phyloP scores from a whole-genome alignment of 2,797 vertebrate genomes.

The Cirrhinus mrigala region DNA sequence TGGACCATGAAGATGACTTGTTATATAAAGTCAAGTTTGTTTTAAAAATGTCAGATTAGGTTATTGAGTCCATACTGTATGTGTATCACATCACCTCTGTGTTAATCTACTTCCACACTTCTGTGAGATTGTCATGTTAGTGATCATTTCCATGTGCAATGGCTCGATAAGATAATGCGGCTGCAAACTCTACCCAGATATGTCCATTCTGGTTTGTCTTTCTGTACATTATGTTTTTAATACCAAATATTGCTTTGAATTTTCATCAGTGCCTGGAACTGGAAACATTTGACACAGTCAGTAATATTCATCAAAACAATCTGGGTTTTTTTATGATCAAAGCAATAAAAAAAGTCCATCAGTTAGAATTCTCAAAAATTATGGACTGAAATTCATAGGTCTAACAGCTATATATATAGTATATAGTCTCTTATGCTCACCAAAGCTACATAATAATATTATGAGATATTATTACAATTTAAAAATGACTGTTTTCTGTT shows the following conservation, averaged over 20 bases:
- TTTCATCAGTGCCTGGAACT: background rate
- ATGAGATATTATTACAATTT: background rate
- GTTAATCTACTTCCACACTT: background rate
- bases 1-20: conserved; percentile 32
- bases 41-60: conserved; percentile 17
- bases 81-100: background rate
- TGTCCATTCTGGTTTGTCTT: background rate
- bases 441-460: background rate
- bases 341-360: background rate
- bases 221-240: background rate
- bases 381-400: background rate
- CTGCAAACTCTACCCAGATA: background rate
- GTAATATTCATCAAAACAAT: background rate
- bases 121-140: background rate
- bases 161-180: background rate
- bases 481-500: background rate
- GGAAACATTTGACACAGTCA: background rate
- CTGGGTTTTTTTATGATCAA: background rate
- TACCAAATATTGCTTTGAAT: background rate
- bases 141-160: background rate
- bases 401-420: background rate
- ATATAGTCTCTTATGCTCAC: background rate
- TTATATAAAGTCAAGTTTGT: conserved; percentile 17
- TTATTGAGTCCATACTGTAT: background rate
- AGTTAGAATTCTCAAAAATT: background rate